Base-by-base conservation (phyloP, 2,888 invertebrate genomes). In the Pollenia angustigena region DNA sequence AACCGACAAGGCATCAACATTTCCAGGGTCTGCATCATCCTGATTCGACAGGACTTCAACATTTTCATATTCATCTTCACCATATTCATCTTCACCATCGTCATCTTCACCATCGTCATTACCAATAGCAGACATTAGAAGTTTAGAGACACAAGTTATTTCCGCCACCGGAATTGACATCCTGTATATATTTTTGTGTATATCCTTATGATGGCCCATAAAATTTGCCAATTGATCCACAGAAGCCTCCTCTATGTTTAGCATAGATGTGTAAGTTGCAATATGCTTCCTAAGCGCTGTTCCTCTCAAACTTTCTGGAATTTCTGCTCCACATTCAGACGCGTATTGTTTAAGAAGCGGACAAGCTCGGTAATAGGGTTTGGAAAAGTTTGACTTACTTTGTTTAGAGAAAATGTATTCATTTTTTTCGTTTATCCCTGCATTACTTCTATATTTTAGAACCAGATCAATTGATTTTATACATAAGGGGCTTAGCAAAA, bases 271-370 rank as follows among this genome's bases (percentile, higher is more conserved):
- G 18, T 64, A 48, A 1, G 23, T 66, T 0, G 66, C 66, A 48
- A 68, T 68, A 50, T 68, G 48, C 2, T 68, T 68, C n/a, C 68
- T 32, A 12, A 81, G 50, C 12, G 8, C 40, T 4, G 74, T 66
- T 23, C 81, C 81, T 66, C 81, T 81, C 18, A 81, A 56, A 9
- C 32, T 81, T 3, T 74, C 56, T 2, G 80, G 80, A 6, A 81
- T 60, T n/a, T 71, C 8, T 11, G 80, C 71, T 32, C 72, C 80
- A 64, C 80, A 81, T 16, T 71, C 64, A 4, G 9, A 8, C 1
- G 74, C 40, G 66, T 42, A 74, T 56, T 56, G 9, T 32, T 32
- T 72, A 14, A 81, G 48, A 14, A 81, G 52, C 4, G 46, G 44
- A 48, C 76, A 78, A 16, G 66, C 76, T 11, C 66, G 64, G n/a